Percentiles rank a stretch among this genome's conserved stretches.
Evolutionary conservation across 2,888 invertebrate species (phyloP).

Genomic region (Amblyjoppa fuscipennis): DNA sequence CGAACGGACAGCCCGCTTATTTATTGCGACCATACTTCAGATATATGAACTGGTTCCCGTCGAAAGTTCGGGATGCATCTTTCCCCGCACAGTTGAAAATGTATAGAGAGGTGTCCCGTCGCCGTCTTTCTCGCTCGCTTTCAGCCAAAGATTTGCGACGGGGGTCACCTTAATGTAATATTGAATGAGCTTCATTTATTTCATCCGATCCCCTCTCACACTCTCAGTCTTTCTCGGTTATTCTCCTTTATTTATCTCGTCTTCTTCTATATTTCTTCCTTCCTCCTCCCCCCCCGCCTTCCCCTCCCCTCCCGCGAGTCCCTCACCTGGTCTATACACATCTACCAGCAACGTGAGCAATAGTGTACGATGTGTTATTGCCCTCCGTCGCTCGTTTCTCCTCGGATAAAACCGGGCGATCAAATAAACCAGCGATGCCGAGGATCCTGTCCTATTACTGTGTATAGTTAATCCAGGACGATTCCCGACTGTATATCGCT

Average conservation of each 20-base stretch:
- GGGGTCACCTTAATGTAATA: constrained; percentile 81
- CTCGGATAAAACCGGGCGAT: constrained; percentile 52
- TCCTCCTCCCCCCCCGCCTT: not conserved
- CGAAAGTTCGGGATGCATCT: constrained; percentile 85
- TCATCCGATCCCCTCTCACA: constrained; percentile 68
- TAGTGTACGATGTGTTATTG: constrained; percentile 45
- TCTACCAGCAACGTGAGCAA: not conserved
- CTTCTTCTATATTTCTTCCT: constrained; percentile 55
- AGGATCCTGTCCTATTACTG: constrained; percentile 5
- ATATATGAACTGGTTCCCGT: constrained; percentile 85
- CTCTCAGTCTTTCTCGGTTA: constrained; percentile 47
- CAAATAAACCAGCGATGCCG: constrained; percentile 58
- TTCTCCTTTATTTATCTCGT: constrained; percentile 58
- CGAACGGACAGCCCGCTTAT: constrained; percentile 84
- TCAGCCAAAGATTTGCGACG: constrained; percentile 81
- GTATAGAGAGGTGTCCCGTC: constrained; percentile 80
- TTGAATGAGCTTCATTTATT: constrained; percentile 80
- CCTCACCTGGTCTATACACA: constrained; percentile 11
- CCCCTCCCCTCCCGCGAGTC: not conserved
- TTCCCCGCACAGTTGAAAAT: constrained; percentile 82
- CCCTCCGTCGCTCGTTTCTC: constrained; percentile 54
- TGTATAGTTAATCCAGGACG: constrained; percentile 12
- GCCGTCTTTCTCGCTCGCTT: constrained; percentile 74
- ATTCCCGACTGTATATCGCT: constrained; percentile 19
- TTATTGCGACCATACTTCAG: constrained; percentile 85